phyloP scores from a whole-genome alignment of 2,888 invertebrate genomes.

The Lacanobia oleracea region DNA sequence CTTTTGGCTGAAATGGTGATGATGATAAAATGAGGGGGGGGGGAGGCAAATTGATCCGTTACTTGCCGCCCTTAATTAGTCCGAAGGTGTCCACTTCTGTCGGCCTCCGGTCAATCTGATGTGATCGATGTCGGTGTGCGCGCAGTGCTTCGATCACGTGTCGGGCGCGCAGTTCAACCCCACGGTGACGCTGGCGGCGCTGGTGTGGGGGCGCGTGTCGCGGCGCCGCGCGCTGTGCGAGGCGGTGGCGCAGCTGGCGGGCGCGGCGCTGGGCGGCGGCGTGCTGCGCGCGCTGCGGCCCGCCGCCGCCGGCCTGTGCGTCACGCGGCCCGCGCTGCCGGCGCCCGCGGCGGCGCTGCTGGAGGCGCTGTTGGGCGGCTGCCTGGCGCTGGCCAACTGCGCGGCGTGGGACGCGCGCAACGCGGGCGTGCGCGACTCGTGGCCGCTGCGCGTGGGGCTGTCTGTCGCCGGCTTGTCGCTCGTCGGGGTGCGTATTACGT shows the following conservation, averaged over 20 bases:
- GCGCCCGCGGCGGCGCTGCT: constrained; percentile 87
- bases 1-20: too few relatives aligned
- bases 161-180: constrained; percentile 95
- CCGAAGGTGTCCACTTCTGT: background rate
- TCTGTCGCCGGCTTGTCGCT: constrained; percentile 91
- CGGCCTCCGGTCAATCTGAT: background rate
- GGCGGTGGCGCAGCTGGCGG: constrained; percentile 92
- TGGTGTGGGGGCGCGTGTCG: constrained; percentile 88
- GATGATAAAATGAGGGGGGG: too few relatives aligned
- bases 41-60: background rate
- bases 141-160: constrained; percentile 93
- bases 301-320: constrained; percentile 82
- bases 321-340: constrained; percentile 85
- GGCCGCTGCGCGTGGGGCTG: constrained; percentile 92
- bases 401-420: constrained; percentile 93
- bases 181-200: constrained; percentile 92
- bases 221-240: constrained; percentile 89
- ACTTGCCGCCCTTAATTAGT: background rate
- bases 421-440: constrained; percentile 91
- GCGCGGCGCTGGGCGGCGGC: constrained; percentile 91
- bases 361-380: constrained; percentile 91
- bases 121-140: background rate
- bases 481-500: constrained; percentile 89
- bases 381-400: constrained; percentile 92
- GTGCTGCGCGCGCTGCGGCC: constrained; percentile 85